Evolutionary conservation across 2,797 vertebrate species (phyloP), one percentile per base, ranked within the genome.

Genomic region (Catostomus latipinnis): DNA sequence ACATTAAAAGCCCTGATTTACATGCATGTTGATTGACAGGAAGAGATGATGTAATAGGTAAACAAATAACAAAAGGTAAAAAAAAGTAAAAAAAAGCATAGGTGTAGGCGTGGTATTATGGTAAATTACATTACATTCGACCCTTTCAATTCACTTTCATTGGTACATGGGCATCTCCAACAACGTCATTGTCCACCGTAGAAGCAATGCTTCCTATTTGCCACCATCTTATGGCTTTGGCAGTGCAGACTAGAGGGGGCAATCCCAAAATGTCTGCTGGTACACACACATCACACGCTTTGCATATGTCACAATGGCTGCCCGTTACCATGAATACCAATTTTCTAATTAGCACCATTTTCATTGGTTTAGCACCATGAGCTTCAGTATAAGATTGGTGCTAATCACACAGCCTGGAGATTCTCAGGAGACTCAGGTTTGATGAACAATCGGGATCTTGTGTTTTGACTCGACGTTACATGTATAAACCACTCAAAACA

Each of bases 181-280:
- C 91, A 90, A 90, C 86, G 91, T 89, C 91, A 91, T 90, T 93
- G 89, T 92, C 91, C 92, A 89, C 86, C 88, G 85, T 82, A 58
- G 85, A 76, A 50, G 66, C 87, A 78, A 86, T 92, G 85, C 85
- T 90, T 89, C 90, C 90, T 92, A 91, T 91, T 91, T 92, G 92
- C 93, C 93, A 94, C 95, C 93, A 95, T 96, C 94, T 96, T 93
- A 92, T 90, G 92, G 92, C 91, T 94, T 93, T 94, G 91, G 92
- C 89, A 71, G 76, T 71, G 87, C 91, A 91, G 89, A 85, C 88
- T 18, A 88, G 91, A 93, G 93, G 92, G 91, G 93, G 91, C 93
- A 90, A 91, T 93, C 92, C 93, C 94, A 95, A 96, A 95, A 96
- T 96, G 94, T 95, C 95, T 93, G 93, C 95, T 94, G 91, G 91